Base-by-base conservation (phyloP, 2,113 vertebrate species). In the Corynorhinus townsendii region DNA sequence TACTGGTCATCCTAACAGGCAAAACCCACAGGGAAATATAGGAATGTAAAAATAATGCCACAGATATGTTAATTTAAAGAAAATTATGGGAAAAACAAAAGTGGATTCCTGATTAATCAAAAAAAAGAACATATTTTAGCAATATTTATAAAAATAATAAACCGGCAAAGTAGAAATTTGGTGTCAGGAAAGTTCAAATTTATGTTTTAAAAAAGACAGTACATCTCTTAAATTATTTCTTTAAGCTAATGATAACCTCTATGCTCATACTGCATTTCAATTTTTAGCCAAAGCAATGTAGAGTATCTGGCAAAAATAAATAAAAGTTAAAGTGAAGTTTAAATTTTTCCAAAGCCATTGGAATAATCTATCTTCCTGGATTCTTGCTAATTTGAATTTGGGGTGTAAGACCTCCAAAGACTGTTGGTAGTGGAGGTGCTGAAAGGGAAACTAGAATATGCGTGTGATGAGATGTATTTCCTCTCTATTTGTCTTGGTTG, bases 141-240 rank as follows among this genome's bases (percentile, higher is more conserved):
- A 52, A 89, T 91, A 35, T 94, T 94, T 90, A 94, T 56, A 17
- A 77, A 93, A 82, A 71, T 33, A 83, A n/a, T n/a, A n/a, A n/a
- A 96, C 40, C n/a, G 69, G 64, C 45, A 66, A 62, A 91, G 45
- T 43, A 73, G 40, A 92, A 92, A 87, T 6, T 11, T 89, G 7
- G 3, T 64, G 26, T 62, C n/a, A 86, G 15, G 35, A 87, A 76
- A 89, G n/a, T 90, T 91, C 62, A 94, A 87, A 66, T 81, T 40
- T 88, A 66, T 75, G 7, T 90, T 92, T 93, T 80, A 24, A 82
- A 79, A 75, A 87, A 56, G 47, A 28, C 9, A 43, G 15, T 24
- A 10, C 0, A 10, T 80, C 6, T 90, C 20, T 88, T 75, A 9
- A 40, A 62, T 20, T 89, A 75, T 40, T 93, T 87, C 73, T 88